A percentile compares a stretch with the other conserved stretches of the same genome.
Conservation (phyloP, 2,113 vertebrate species). For the Phainopepla nitens region DNA sequence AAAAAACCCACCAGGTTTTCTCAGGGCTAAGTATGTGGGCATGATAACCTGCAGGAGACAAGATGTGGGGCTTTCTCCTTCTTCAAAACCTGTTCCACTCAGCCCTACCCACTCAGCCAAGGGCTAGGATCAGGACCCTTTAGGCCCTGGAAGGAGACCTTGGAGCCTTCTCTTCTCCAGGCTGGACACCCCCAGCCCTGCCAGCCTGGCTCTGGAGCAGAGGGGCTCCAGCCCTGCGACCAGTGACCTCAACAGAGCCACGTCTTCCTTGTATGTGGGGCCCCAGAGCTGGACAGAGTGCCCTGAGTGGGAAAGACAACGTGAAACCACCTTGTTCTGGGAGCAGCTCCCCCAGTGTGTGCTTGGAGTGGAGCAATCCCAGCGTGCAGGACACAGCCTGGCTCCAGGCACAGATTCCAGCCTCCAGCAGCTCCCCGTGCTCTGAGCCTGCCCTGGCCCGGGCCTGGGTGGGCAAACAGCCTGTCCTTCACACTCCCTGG, state of each 20-base stretch:
- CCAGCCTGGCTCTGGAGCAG: background rate
- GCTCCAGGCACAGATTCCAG: background rate
- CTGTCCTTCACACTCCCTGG: background rate
- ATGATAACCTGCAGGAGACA: background rate
- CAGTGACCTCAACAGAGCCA: background rate
- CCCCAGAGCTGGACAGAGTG: background rate
- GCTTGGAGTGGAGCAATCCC: background rate
- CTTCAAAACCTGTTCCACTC: background rate
- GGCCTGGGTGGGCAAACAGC: background rate
- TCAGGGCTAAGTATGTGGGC: background rate
- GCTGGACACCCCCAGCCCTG: background rate
- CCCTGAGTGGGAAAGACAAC: background rate
- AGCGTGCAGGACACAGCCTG: background rate
- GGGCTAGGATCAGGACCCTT: background rate
- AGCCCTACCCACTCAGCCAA: background rate
- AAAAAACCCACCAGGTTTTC: background rate
- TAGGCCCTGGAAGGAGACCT: background rate
- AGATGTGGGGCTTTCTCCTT: background rate
- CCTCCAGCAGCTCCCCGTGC: background rate
- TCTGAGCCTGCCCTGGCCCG: fast-evolving
- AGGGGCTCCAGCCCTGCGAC: background rate
- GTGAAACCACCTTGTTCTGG: background rate
- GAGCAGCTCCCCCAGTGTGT: background rate
- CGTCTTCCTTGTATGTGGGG: fast-evolving
- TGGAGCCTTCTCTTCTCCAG: background rate